These are phyloP conservation scores for Tenualosa ilisha DNA, from an alignment of 2,797 vertebrate genomes.

Conservation along the genomic window DNA sequence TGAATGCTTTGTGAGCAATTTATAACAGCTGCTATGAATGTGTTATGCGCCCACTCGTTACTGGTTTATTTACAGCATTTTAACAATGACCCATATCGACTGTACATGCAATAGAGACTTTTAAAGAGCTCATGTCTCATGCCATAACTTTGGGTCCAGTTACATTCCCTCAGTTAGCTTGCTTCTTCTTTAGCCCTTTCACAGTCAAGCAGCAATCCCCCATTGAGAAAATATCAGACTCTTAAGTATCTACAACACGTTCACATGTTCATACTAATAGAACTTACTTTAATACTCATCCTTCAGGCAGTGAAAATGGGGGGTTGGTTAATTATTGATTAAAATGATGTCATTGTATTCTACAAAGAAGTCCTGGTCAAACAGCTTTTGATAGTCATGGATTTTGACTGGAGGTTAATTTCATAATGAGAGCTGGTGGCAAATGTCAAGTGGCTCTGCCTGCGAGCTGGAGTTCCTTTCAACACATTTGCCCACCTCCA, in stretches of 20 bases:
- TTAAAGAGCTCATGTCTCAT: neutral
- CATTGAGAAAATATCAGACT: neutral
- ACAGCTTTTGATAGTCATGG: neutral
- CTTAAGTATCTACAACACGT: neutral
- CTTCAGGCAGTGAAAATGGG: neutral
- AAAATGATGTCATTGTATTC: neutral
- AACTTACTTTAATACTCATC: neutral
- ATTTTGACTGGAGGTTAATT: conserved; percentile 1
- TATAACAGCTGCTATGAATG: too few species aligned
- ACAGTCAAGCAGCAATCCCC: neutral
- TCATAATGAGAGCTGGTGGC: neutral
- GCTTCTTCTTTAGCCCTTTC: neutral
- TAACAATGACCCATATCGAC: neutral
- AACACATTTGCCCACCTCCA: neutral
- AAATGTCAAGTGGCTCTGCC: neutral
- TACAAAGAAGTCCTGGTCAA: neutral
- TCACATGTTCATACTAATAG: neutral
- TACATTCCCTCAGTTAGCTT: neutral
- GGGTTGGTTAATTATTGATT: neutral
- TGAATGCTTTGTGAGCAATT: too few species aligned
- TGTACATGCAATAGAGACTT: neutral
- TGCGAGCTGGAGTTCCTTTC: neutral
- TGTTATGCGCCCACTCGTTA: too few species aligned
- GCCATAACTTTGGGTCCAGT: neutral
- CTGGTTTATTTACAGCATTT: neutral